These are phyloP conservation scores for Dendroctonus ponderosae DNA, from an alignment of 1,140 invertebrate species.

Conservation along the genomic window DNA sequence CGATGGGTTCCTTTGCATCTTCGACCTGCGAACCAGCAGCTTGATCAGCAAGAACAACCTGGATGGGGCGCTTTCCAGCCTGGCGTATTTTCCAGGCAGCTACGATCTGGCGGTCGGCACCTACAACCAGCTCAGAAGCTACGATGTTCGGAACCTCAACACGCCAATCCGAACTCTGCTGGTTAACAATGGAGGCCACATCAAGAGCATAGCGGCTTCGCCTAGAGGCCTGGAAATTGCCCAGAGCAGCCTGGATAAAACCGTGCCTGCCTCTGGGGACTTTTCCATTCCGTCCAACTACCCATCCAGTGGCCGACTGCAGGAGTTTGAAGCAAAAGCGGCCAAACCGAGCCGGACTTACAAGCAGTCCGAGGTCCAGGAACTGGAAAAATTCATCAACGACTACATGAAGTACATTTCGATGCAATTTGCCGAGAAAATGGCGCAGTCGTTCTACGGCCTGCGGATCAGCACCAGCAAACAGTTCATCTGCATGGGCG, in stretches of 20 bases:
- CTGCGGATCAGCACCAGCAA: constrained; percentile 37
- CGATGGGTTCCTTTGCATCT: constrained; percentile 37
- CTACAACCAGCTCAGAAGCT: constrained; percentile 38
- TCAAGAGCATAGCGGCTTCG: constrained; percentile 23
- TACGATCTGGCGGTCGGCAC: constrained; percentile 39
- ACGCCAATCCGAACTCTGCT: constrained; percentile 28
- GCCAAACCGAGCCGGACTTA: constrained; percentile 1
- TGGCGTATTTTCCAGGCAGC: constrained; percentile 35
- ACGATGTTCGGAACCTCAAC: constrained; percentile 38
- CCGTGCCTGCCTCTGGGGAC: constrained; percentile 31
- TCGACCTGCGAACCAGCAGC: constrained; percentile 34
- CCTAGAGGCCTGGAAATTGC: constrained; percentile 3
- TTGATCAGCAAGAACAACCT: constrained; percentile 27
- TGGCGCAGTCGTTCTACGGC: constrained; percentile 35
- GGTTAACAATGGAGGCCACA: constrained; percentile 23
- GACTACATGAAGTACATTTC: constrained; percentile 29
- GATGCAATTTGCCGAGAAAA: constrained; percentile 34
- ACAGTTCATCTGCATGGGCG: constrained; percentile 37
- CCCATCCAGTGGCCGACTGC: neutral
- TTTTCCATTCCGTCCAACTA: constrained; percentile 23
- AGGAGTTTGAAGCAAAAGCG: neutral
- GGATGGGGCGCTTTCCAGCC: constrained; percentile 33
- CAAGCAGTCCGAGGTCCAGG: constrained; percentile 24
- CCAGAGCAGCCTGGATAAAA: constrained; percentile 14
- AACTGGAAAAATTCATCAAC: constrained; percentile 27